Percentiles rank a stretch among this genome's conserved stretches.
Conservation (phyloP, 1,140 invertebrate species). For the Dreissena polymorpha region DNA sequence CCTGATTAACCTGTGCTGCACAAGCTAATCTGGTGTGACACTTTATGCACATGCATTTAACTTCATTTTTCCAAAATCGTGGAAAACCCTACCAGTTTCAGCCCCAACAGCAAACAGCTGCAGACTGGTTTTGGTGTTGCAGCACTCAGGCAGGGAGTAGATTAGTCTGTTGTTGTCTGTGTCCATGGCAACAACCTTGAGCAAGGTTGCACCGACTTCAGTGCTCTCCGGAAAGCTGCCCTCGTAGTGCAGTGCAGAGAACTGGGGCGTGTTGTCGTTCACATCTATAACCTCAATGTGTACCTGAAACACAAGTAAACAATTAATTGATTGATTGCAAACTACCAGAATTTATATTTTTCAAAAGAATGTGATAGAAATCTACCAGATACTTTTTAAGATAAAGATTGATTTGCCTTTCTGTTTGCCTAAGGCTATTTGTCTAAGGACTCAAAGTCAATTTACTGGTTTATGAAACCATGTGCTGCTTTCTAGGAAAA, state of each 20-base stretch:
- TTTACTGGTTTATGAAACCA: too few relatives aligned
- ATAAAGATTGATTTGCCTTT: too few relatives aligned
- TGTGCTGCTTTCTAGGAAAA: too few relatives aligned
- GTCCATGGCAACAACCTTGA: conserved; percentile 89
- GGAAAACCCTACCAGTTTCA: conserved; percentile 30
- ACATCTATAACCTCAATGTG: conserved; percentile 90
- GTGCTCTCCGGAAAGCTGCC: conserved; percentile 82
- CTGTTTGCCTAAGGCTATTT: too few relatives aligned
- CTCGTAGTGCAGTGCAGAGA: conserved; percentile 87
- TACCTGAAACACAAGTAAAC: conserved; percentile 82
- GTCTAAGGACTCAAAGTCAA: too few relatives aligned
- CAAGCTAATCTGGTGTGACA: too few relatives aligned
- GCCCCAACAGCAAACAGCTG: conserved; percentile 36
- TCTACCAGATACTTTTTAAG: too few relatives aligned
- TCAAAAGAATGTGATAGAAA: too few relatives aligned
- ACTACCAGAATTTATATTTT: too few relatives aligned
- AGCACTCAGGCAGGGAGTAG: conserved; percentile 37
- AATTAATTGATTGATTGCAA: background rate
- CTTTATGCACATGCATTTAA: too few relatives aligned
- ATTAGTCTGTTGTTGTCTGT: conserved; percentile 82
- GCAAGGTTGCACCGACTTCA: conserved; percentile 65
- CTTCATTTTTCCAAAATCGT: too few relatives aligned
- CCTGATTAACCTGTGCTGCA: too few relatives aligned
- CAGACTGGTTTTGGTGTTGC: conserved; percentile 17
- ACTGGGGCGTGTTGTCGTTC: conserved; percentile 93